Base-by-base conservation (phyloP, 1,140 invertebrate species). In the Zaprionus kolodkinae region DNA sequence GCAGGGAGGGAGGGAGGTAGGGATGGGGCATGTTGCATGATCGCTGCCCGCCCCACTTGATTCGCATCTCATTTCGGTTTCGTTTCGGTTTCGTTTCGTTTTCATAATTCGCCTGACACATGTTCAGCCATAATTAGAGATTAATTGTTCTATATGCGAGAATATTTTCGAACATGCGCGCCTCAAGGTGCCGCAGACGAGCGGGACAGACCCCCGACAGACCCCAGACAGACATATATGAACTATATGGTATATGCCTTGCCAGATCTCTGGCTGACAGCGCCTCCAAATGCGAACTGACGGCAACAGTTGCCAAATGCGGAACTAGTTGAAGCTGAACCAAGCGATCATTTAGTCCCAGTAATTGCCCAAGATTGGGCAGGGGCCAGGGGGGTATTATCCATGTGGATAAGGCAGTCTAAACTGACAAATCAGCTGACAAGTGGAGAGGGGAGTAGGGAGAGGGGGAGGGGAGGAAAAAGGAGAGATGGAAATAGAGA, bases 111-210 rank as follows among this genome's bases (percentile, higher is more conserved):
- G 69, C 86, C 52, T 77, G 85, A 89, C 85, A 89, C 81, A 89
- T 85, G 88, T 89, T 89, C 86, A 89, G 81, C 75, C 85, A 90
- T 89, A 89, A 89, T 89, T 89, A 89, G 86, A 89, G 85, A 89
- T 89, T 89, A 89, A 89, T 89, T 89, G 85, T 89, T 89, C 81
- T 90, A 85, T 85, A 81, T 81, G 86, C 88, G 77, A 15, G 40
- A 45, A 83, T 84, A 89, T 89, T 88, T 88, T 84, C 88, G 84
- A 83, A 82, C 76, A 87, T 76, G 78, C 40, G 78, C 40, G 40
- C 75, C 73, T 57, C 55, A 36, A 57, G 45, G 45, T 50, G 45
- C 45, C 45, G 45, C 45, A 17, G 43, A 48, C 43, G 27, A 30
- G 27, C 27, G 6, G 17, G n/a, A n/a, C 43, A 48, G n/a, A 48